Percentiles rank a stretch among this genome's conserved stretches.
These are phyloP conservation scores for Smutsia gigantea DNA, from an alignment of 2,797 vertebrate genomes.

Conservation along the genomic window DNA sequence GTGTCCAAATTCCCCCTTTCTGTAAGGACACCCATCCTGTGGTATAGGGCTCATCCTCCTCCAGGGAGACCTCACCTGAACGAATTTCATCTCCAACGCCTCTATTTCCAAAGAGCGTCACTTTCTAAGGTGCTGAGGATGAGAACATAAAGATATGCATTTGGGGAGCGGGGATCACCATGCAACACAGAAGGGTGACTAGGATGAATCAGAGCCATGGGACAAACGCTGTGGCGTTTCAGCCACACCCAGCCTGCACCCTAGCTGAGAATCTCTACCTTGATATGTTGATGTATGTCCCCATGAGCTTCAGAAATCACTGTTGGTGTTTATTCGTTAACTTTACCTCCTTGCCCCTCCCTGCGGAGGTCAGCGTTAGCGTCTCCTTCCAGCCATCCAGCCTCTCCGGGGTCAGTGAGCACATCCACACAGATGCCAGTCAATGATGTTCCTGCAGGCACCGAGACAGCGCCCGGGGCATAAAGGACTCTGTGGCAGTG, in stretches of 20 bases:
- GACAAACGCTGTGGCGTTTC: neutral
- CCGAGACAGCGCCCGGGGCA: no score
- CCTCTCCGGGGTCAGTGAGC: neutral
- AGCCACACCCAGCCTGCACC: neutral
- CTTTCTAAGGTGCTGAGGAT: neutral
- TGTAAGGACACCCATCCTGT: neutral
- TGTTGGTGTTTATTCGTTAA: no score
- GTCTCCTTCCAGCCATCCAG: neutral
- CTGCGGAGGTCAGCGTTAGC: accelerated
- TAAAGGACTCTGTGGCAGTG: accelerated
- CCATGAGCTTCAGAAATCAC: neutral
- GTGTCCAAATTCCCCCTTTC: neutral
- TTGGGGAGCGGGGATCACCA: neutral
- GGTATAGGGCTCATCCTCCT: no score
- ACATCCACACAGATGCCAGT: no score
- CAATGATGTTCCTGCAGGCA: no score
- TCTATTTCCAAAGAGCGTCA: neutral
- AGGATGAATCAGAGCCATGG: neutral
- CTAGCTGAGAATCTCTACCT: neutral
- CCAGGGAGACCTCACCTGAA: neutral
- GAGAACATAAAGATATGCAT: neutral
- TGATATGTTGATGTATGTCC: accelerated
- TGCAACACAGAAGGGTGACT: accelerated
- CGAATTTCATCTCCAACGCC: neutral
- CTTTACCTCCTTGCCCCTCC: neutral